Percentiles rank a stretch among this genome's conserved stretches.
Evolutionary conservation across 2,113 vertebrate species (phyloP).

Genomic region (Myotis yumanensis): DNA sequence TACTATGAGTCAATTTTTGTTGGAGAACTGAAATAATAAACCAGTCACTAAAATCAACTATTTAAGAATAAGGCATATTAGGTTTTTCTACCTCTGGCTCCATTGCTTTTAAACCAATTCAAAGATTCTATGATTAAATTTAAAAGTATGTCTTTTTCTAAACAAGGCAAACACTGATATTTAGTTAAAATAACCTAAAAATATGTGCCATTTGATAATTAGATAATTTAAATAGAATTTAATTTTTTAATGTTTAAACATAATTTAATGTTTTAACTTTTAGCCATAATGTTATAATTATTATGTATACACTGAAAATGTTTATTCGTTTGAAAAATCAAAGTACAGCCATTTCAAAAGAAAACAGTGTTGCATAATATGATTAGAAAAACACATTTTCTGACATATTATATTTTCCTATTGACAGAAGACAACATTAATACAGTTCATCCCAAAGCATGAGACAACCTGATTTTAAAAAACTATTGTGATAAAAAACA

Average conservation of each 20-base stretch:
- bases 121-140: not conserved
- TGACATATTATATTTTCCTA: not conserved
- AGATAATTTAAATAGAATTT: not conserved
- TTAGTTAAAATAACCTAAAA: not conserved
- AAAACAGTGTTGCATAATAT: constrained; percentile 7
- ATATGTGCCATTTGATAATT: not conserved
- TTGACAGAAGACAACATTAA: not conserved
- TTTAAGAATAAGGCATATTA: not conserved
- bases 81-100: not conserved
- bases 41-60: not conserved
- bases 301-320: not conserved
- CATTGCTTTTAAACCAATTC: not conserved
- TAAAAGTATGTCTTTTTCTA: constrained; percentile 6
- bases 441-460: not conserved
- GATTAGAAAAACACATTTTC: not conserved
- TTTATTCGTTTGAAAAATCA: constrained; percentile 2
- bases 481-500: not conserved
- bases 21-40: constrained; percentile 12
- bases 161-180: not conserved
- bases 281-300: not conserved
- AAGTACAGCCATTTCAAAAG: not conserved
- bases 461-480: not conserved
- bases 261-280: constrained; percentile 2
- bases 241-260: not conserved
- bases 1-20: constrained; percentile 31